Base-by-base conservation (phyloP, 2,888 invertebrate genomes). In the Acleris holmiana region DNA sequence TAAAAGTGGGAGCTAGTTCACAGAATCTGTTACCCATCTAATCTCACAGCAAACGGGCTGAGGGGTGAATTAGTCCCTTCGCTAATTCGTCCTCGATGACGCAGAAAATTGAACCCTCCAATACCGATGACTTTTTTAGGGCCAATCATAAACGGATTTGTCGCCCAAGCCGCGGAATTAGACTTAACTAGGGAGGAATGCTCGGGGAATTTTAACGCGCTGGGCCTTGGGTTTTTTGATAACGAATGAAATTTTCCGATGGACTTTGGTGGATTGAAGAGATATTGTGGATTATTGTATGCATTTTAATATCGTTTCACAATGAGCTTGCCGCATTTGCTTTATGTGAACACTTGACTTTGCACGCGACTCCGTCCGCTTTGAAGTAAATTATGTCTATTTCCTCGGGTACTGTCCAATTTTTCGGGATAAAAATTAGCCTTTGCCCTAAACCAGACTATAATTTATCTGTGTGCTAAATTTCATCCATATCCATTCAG, bases 61-160 rank as follows among this genome's bases (percentile, higher is more conserved):
- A 41, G 29, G 40, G 35, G 48, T 10, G 53, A 47, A 57, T 46
- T 51, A 51, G 44, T 21, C 57, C 58, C 64, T 19, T 40, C 29
- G 49, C 55, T 65, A 65, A 65, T 64, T 64, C 54, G 19, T 25
- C 18, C 21, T 55, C 65, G 65, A 55, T 55, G 65, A 65, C 55
- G 65, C 65, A 60, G 65, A 65, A 65, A 65, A 65, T 65, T 65
- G 65, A 60, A 58, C 48, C 64, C 53, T 21, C 64, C 64, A 58
- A 58, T 58, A 46, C 40, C 48, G 58, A 64, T 59, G 64, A 64
- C 48, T 59, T 64, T 63, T 64, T 64, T 64, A 64, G 48, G 46
- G 58, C 58, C 58, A 64, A 64, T 64, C 64, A 64, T 59, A 64
- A 64, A 59, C 58, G 63, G 58, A 63, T 63, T 63, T 63, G 63